Evolutionary conservation across 2,113 vertebrate species (phyloP), one percentile per base, ranked within the genome.

Genomic region (Craseonycteris thonglongyai): DNA sequence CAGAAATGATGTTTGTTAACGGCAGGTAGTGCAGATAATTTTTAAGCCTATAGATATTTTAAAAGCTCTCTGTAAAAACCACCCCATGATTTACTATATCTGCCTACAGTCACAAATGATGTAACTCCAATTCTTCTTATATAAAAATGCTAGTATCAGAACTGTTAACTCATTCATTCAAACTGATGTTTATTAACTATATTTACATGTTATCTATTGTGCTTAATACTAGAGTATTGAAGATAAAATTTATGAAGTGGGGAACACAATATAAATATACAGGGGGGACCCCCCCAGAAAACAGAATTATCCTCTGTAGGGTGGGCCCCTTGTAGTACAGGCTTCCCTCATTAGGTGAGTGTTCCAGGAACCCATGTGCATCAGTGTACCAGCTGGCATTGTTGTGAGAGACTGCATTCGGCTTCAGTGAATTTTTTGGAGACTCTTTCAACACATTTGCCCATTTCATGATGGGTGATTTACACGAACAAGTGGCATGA

Each of bases 31-130:
- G 3, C 22, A 76, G 12, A 54, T 51, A 56, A 66, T 30, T 42
- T 91, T 80, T 66, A 74, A 80, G 56, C 21, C 21, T 47, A 1
- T 9, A 74, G 26, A 8, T 85, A 88, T 42, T 66, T 93, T 56
- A 83, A 72, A 94, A 65, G 16, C 24, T 68, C n/a, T 90, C 74
- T 81, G 30, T 40, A 93, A 59, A 84, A 93, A 95, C 3, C 54
- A 47, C 51, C n/a, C 28, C 6, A 9, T 59, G 26, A 88, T 66
- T 87, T 35, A 82, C 47, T 85, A 9, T 38, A 82, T 38, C 59
- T 79, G n/a, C 35, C 90, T 79, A 49, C 14, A 88, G 45, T 69
- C 19, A 90, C 42, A 80, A 28, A 75, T 58, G 38, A 71, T 80
- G 7, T 66, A 97, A 94, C 19, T 59, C 51, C n/a, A 90, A 54